Evolutionary conservation across 2,888 invertebrate species (phyloP).

Genomic region (Drosophila quasianomalipes): DNA sequence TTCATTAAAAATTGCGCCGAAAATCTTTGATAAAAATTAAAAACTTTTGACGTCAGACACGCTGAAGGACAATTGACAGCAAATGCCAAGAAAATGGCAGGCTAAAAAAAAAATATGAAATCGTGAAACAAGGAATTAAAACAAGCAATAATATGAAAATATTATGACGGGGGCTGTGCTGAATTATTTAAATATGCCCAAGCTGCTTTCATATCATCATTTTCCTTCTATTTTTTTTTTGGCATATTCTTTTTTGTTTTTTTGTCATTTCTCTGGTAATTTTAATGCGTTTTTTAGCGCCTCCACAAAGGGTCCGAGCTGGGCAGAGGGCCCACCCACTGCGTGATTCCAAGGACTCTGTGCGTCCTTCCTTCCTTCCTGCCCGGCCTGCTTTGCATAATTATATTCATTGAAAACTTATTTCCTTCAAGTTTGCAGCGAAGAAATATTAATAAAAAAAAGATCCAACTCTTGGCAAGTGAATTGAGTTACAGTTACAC

Average conservation of each 20-base stretch:
- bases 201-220: constrained; percentile 72
- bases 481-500: constrained; percentile 73
- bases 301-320: constrained; percentile 29
- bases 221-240: constrained; percentile 30
- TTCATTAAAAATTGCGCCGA: constrained; percentile 72
- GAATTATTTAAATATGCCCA: constrained; percentile 76
- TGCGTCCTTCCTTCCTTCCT: constrained; percentile 6
- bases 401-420: constrained; percentile 84
- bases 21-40: constrained; percentile 75
- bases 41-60: constrained; percentile 61
- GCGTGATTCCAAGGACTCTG: constrained; percentile 15
- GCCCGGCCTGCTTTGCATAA: constrained; percentile 81
- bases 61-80: constrained; percentile 70
- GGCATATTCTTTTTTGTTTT: constrained; percentile 10
- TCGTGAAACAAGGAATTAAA: constrained; percentile 76
- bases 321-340: constrained; percentile 24
- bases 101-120: constrained; percentile 54
- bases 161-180: constrained; percentile 63
- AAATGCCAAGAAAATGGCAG: constrained; percentile 38
- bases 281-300: constrained; percentile 59
- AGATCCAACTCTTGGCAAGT: constrained; percentile 26
- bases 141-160: constrained; percentile 80
- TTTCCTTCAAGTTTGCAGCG: constrained; percentile 71
- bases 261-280: constrained; percentile 55
- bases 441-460: constrained; percentile 47